phyloP scores from a whole-genome alignment of 2,888 invertebrate species.

The Caradrina clavipalpis region DNA sequence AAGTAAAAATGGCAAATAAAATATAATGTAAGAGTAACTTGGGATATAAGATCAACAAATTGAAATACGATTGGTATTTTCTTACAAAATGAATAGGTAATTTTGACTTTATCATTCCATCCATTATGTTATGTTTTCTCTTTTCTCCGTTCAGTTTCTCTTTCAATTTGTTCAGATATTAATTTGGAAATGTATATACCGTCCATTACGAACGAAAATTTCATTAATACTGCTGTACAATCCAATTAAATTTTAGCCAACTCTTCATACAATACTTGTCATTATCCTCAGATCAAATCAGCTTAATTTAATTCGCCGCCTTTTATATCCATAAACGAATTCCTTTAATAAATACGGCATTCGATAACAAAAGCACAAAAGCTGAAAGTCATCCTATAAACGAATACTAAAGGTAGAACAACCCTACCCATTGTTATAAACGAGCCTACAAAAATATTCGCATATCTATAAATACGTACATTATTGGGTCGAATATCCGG shows the following conservation, averaged over 20 bases:
- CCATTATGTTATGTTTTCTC: background rate
- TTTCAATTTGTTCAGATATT: background rate
- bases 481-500: slow-evolving; percentile 69
- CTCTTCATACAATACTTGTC: slow-evolving; percentile 30
- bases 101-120: background rate
- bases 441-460: slow-evolving; percentile 60
- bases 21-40: too few species aligned
- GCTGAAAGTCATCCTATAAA: slow-evolving; percentile 36
- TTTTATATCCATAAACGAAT: slow-evolving; percentile 20
- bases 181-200: background rate
- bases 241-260: slow-evolving; percentile 20
- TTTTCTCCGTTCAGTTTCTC: background rate
- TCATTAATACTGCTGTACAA: slow-evolving; percentile 18
- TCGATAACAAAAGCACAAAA: slow-evolving; percentile 42
- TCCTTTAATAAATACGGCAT: slow-evolving; percentile 27
- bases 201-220: background rate
- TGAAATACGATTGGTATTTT: background rate
- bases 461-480: slow-evolving; percentile 62
- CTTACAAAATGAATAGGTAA: slow-evolving; percentile 1
- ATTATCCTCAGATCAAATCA: slow-evolving; percentile 41
- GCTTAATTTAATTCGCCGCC: slow-evolving; percentile 48
- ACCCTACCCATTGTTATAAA: slow-evolving; percentile 53
- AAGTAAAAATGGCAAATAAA: too few species aligned
- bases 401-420: slow-evolving; percentile 28
- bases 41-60: too few species aligned